Conservation (phyloP, 2,888 invertebrate genomes). For the Lasioglossum morio region DNA sequence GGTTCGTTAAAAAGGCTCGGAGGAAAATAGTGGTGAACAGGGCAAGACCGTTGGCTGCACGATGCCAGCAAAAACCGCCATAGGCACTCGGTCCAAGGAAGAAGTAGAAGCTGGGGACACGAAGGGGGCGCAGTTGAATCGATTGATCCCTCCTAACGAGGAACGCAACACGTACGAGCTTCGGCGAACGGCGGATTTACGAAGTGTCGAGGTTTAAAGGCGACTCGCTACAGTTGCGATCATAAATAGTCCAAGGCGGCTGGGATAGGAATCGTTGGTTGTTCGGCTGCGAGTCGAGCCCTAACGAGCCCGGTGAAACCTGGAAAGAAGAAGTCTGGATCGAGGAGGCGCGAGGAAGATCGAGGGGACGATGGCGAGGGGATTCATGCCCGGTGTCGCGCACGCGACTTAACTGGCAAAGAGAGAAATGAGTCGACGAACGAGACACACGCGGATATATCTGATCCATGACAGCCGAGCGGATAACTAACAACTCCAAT, state of each 20-base stretch:
- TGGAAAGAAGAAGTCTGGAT: conserved; percentile 27
- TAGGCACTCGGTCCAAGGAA: not conserved
- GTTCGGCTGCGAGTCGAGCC: not conserved
- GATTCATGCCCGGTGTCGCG: conserved; percentile 41
- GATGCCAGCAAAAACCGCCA: not conserved
- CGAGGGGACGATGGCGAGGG: not conserved
- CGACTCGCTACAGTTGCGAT: conserved; percentile 32
- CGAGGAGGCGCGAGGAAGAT: conserved; percentile 19
- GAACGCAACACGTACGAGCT: conserved; percentile 23
- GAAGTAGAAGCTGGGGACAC: not conserved
- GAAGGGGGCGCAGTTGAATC: not conserved
- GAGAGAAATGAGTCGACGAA: conserved; percentile 33
- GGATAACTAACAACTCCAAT: conserved; percentile 56
- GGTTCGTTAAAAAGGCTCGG: not conserved
- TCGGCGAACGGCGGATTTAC: conserved; percentile 47
- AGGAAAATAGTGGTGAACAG: not conserved
- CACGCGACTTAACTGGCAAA: conserved; percentile 46
- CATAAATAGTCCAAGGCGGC: conserved; percentile 42
- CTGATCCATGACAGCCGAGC: conserved; percentile 43
- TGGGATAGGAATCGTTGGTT: conserved; percentile 53
- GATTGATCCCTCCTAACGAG: conserved; percentile 46
- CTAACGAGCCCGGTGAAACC: conserved; percentile 50
- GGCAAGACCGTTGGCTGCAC: not conserved
- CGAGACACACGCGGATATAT: conserved; percentile 39
- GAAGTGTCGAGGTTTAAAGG: conserved; percentile 37